Conservation (phyloP, 2,888 invertebrate species). For the Bembecia ichneumoniformis region DNA sequence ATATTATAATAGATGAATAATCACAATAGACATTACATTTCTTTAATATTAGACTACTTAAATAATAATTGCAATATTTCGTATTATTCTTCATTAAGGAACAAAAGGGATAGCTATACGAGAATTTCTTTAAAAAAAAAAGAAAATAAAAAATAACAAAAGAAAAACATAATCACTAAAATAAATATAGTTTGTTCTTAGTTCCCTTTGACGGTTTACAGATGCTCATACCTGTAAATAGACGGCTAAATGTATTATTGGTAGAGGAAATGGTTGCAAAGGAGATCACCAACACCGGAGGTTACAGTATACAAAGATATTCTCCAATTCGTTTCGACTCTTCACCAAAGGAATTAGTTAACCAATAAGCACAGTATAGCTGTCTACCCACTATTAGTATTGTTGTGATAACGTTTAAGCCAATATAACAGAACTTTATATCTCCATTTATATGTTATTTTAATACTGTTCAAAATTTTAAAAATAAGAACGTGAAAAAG, state of each 20-base stretch:
- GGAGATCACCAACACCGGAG: constrained; percentile 22
- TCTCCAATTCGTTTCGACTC: background rate
- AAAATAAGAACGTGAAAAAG: too few relatives aligned
- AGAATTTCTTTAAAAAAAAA: constrained; percentile 39
- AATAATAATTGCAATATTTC: background rate
- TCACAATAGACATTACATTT: constrained; percentile 11
- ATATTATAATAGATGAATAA: too few relatives aligned
- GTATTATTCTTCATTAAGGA: constrained; percentile 33
- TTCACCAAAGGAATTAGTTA: background rate
- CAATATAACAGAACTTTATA: background rate
- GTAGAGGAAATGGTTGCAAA: constrained; percentile 6
- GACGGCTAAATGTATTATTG: constrained; percentile 16
- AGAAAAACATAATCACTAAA: constrained; percentile 28
- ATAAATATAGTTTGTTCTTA: constrained; percentile 41
- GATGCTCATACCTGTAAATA: constrained; percentile 56
- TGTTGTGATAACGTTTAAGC: background rate
- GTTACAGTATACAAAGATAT: constrained; percentile 13
- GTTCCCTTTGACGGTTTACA: constrained; percentile 48
- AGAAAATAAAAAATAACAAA: constrained; percentile 24
- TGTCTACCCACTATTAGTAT: background rate
- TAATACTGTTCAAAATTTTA: too few relatives aligned
- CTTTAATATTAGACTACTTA: constrained; percentile 4
- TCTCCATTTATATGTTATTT: background rate
- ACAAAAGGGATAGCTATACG: constrained; percentile 42
- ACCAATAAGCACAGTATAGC: background rate